phyloP scores from a whole-genome alignment of 1,140 invertebrate genomes.

The Caenorhabditis tropicalis region DNA sequence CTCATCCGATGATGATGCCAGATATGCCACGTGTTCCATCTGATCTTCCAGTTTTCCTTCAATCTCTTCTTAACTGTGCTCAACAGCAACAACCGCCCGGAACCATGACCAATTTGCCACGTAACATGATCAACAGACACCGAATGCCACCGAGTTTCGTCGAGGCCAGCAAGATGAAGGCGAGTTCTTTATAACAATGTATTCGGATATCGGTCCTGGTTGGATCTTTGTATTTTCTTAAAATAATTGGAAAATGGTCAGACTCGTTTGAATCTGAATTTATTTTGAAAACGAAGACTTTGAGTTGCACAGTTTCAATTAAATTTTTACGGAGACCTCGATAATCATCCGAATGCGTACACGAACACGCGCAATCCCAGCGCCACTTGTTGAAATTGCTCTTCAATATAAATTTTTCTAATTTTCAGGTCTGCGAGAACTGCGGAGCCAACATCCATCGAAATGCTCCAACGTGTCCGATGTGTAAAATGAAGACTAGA shows the following conservation, averaged over 20 bases:
- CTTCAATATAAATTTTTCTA: too few species aligned
- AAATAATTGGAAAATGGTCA: too few species aligned
- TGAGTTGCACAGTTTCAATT: too few species aligned
- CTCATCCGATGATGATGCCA: neutral
- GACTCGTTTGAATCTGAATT: neutral
- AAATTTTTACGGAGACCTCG: too few species aligned
- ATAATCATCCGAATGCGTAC: too few species aligned
- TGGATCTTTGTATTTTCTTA: too few species aligned
- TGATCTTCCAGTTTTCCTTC: neutral
- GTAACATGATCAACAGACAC: neutral
- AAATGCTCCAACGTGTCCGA: slow-evolving; percentile 96
- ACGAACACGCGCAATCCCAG: too few species aligned
- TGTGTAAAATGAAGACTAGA: slow-evolving; percentile 96
- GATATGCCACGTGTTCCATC: slow-evolving; percentile 36
- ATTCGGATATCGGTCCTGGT: too few species aligned
- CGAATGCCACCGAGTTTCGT: slow-evolving; percentile 29
- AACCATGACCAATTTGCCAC: neutral
- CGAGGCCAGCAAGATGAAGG: slow-evolving; percentile 29
- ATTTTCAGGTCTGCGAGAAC: slow-evolving; percentile 83
- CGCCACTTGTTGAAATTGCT: too few species aligned
- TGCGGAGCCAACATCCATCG: slow-evolving; percentile 98
- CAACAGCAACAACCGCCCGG: neutral
- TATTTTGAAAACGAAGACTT: slow-evolving; percentile 13
- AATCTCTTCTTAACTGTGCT: neutral
- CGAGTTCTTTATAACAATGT: too few species aligned